Base-by-base conservation (phyloP, 2,888 invertebrate genomes). In the Anticlea derivata region DNA sequence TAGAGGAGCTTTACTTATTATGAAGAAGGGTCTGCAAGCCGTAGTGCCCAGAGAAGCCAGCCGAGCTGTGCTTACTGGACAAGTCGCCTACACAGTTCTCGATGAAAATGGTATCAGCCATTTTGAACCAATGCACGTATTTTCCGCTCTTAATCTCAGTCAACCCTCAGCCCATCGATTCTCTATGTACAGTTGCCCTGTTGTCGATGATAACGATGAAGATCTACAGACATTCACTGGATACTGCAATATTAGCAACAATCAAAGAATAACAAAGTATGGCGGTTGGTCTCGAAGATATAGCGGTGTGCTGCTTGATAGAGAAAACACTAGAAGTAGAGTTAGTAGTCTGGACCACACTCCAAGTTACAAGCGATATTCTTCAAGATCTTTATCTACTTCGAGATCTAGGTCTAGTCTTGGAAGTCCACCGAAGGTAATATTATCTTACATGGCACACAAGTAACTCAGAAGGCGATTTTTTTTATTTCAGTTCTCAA, bases 1-100 rank as follows among this genome's bases (percentile, higher is more conserved):
- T 50, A 90, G 65, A 48, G 93, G 93, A 6, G 93, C 94, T 0
- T 91, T 95, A 45, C 89, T 96, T 67, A 94, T 96, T 30, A 92
- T 95, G 66, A 95, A 95, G 61, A 94, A 94, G 68, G 94, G 94
- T 4, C 78, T 94, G 30, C 95, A 96, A 73, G 94, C 94, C 0
- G 95, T 96, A 1, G 93, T 96, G 2, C 96, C 96, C 0, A 92
- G 94, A 43, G 95, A 96, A 77, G 94, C 95, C 0, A 93, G 95
- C 46, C 92, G 94, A 23, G 93, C 94, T 10, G 95, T 96, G 1
- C 79, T 95, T 6, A 94, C 94, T 0, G 96, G 96, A 1, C 92
- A 95, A 80, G 93, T 95, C 0, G 92, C 95, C 1, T 96, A 96
- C 70, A 94, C 94, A 7, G 93, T 96, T 5, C 91, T 96, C 2